Conservation (phyloP, 2,113 vertebrate species). For the Procapra przewalskii region DNA sequence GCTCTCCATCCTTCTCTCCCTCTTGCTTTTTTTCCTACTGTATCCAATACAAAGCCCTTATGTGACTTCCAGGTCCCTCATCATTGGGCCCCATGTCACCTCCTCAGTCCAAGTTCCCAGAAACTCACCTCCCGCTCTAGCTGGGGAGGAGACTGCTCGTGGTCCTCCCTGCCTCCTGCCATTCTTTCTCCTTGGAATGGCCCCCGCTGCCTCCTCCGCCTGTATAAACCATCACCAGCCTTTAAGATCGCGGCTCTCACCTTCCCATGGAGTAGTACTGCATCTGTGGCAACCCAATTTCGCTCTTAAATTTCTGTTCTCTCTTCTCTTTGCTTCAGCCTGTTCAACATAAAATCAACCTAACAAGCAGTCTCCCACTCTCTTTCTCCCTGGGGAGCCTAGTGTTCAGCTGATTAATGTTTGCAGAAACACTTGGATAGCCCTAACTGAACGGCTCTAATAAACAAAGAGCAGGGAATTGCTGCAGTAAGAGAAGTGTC, state of each 20-base stretch:
- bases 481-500: constrained; percentile 51
- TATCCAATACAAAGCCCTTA: neutral
- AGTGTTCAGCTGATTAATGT: constrained; percentile 60
- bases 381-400: constrained; percentile 29
- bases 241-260: neutral
- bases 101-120: neutral
- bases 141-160: neutral
- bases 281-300: neutral
- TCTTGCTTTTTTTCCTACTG: neutral
- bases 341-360: neutral
- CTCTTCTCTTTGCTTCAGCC: constrained; percentile 23
- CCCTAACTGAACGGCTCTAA: neutral
- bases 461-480: constrained; percentile 16
- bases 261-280: neutral
- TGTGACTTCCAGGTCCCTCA: neutral
- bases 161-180: neutral
- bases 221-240: neutral
- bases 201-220: neutral
- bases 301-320: constrained; percentile 15
- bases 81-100: neutral
- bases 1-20: neutral
- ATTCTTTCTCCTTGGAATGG: neutral
- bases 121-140: neutral
- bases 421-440: constrained; percentile 40
- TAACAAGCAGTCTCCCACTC: neutral